Conservation (phyloP, 2,797 vertebrate genomes). For the Cynodonichthys magdalenae region DNA sequence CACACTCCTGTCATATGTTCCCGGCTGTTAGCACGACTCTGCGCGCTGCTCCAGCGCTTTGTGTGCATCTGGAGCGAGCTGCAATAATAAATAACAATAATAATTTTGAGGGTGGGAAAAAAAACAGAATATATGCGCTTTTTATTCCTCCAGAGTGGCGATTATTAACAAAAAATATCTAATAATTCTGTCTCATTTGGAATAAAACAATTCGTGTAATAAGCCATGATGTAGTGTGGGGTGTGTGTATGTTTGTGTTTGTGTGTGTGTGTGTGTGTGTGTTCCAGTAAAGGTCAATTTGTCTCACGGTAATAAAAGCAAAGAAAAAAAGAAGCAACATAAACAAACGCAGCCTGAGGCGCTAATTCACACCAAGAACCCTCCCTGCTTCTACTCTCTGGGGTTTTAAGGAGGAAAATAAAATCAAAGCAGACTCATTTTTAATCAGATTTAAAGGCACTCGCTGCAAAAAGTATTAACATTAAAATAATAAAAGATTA, state of each 20-base stretch:
- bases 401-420: constrained; percentile 64
- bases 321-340: constrained; percentile 79
- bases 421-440: constrained; percentile 69
- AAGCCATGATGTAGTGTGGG: too few relatives aligned
- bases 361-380: constrained; percentile 67
- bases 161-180: background rate
- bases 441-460: constrained; percentile 43
- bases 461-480: too few relatives aligned
- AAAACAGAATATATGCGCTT: too few relatives aligned
- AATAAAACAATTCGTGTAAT: background rate
- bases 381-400: constrained; percentile 57
- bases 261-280: constrained; percentile 3
- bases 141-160: too few relatives aligned
- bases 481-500: too few relatives aligned
- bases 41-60: background rate
- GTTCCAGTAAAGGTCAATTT: constrained; percentile 80
- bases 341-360: constrained; percentile 84
- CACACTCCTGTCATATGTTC: constrained; percentile 12
- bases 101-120: too few relatives aligned
- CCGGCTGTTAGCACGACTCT: constrained; percentile 1
- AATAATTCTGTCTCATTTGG: background rate
- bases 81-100: too few relatives aligned
- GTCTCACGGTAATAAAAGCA: constrained; percentile 75
- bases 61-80: too few relatives aligned
- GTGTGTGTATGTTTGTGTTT: background rate